Percentiles rank a stretch among this genome's conserved stretches.
phyloP scores from a whole-genome alignment of 2,888 invertebrate genomes.

The Pyrochroa serraticornis region DNA sequence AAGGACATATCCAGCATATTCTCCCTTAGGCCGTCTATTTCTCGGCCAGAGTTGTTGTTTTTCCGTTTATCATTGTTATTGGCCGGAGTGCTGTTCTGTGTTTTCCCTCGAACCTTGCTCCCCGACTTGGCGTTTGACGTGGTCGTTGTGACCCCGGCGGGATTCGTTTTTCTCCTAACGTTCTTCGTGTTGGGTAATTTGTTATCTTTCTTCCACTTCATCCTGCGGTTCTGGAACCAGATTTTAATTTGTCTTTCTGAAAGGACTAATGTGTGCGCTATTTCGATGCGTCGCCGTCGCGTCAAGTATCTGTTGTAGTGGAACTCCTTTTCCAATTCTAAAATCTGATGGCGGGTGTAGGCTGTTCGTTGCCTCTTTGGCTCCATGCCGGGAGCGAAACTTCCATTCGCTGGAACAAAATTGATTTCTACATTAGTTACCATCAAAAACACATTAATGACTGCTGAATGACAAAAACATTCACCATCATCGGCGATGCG shows the following conservation, averaged over 20 bases:
- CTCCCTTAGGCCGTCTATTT: conserved; percentile 64
- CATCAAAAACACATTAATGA: conserved; percentile 25
- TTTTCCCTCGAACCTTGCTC: conserved; percentile 56
- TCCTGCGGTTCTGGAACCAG: conserved; percentile 85
- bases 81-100: conserved; percentile 53
- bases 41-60: conserved; percentile 58
- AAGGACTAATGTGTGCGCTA: conserved; percentile 93
- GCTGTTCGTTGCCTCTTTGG: conserved; percentile 96
- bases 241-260: conserved; percentile 91
- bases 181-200: conserved; percentile 85
- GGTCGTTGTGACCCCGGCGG: conserved; percentile 70
- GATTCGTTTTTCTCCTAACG: conserved; percentile 77
- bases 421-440: conserved; percentile 27
- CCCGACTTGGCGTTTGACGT: conserved; percentile 50
- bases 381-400: conserved; percentile 91
- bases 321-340: conserved; percentile 97
- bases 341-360: conserved; percentile 96
- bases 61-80: conserved; percentile 73
- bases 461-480: conserved; percentile 2
- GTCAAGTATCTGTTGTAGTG: conserved; percentile 97
- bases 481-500: too few relatives aligned
- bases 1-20: conserved; percentile 59
- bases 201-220: conserved; percentile 90
- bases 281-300: conserved; percentile 93
- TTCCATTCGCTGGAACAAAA: conserved; percentile 79